Percentiles rank a stretch among this genome's conserved stretches.
These are phyloP conservation scores for Drosophila villosipedis DNA, from an alignment of 2,888 invertebrate species.

Conservation along the genomic window DNA sequence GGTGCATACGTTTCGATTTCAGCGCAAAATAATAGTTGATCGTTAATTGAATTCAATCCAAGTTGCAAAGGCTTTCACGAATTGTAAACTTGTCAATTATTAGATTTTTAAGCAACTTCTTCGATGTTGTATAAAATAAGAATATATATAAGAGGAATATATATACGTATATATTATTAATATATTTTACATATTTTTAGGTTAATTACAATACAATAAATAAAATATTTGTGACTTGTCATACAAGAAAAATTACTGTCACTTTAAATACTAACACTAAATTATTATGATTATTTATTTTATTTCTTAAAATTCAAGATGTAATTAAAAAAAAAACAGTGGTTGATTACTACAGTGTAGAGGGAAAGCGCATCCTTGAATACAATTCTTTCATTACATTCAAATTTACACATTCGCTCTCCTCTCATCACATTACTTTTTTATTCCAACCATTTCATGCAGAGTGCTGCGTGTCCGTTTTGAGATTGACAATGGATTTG, in stretches of 20 bases:
- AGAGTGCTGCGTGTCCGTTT: slow-evolving; percentile 40
- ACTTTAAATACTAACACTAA: neutral
- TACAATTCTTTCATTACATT: neutral
- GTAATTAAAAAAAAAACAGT: too few species aligned
- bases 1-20: slow-evolving; percentile 6
- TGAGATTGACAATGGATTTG: slow-evolving; percentile 46
- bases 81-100: neutral
- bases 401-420: neutral
- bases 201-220: neutral
- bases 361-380: neutral
- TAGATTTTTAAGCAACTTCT: neutral
- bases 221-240: neutral
- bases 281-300: neutral
- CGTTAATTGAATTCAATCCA: neutral
- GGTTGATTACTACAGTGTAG: neutral
- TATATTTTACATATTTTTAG: neutral
- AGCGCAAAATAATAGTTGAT: neutral
- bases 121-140: too few species aligned
- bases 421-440: neutral
- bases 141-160: neutral
- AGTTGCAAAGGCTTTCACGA: neutral
- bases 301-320: neutral
- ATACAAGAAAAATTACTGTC: too few species aligned
- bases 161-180: neutral
- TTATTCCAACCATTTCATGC: slow-evolving; percentile 16